Percentiles rank a stretch among this genome's conserved stretches.
Conservation (phyloP, 2,113 vertebrate genomes). For the Gopherus flavomarginatus region DNA sequence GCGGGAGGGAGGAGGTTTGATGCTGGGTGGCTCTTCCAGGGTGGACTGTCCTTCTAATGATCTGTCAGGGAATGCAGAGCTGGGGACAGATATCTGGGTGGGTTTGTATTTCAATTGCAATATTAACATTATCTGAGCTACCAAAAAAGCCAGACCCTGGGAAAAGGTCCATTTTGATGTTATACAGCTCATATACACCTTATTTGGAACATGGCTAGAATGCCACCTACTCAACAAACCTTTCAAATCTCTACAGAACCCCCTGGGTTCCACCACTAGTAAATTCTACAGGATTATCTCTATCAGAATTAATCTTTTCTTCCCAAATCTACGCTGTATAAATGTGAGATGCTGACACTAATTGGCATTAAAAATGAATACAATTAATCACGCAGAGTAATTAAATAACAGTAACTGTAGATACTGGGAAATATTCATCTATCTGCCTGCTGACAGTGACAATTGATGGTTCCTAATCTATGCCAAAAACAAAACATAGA, state of each 20-base stretch:
- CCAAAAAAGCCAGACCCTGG: not conserved
- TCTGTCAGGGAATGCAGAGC: not conserved
- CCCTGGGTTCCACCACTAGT: not conserved
- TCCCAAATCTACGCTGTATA: slow-evolving; percentile 27
- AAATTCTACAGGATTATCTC: not conserved
- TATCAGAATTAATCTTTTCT: slow-evolving; percentile 25
- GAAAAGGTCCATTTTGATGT: not conserved
- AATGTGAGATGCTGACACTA: slow-evolving; percentile 31
- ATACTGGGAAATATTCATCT: slow-evolving; percentile 34
- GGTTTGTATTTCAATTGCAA: no score
- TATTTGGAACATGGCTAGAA: not conserved
- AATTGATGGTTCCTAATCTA: slow-evolving; percentile 36
- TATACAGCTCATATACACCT: not conserved
- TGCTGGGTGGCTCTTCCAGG: not conserved
- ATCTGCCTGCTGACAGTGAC: slow-evolving; percentile 21
- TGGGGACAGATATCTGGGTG: not conserved
- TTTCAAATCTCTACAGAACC: not conserved
- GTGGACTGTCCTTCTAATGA: not conserved
- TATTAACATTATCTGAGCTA: not conserved
- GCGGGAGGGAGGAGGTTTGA: not conserved
- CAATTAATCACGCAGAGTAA: slow-evolving; percentile 26
- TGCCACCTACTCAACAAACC: not conserved
- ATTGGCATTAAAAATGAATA: slow-evolving; percentile 47
- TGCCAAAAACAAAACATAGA: slow-evolving; percentile 44
- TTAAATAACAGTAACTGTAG: slow-evolving; percentile 37